These are phyloP conservation scores for Elysia crispata DNA, from an alignment of 2,888 invertebrate genomes.

Conservation along the genomic window DNA sequence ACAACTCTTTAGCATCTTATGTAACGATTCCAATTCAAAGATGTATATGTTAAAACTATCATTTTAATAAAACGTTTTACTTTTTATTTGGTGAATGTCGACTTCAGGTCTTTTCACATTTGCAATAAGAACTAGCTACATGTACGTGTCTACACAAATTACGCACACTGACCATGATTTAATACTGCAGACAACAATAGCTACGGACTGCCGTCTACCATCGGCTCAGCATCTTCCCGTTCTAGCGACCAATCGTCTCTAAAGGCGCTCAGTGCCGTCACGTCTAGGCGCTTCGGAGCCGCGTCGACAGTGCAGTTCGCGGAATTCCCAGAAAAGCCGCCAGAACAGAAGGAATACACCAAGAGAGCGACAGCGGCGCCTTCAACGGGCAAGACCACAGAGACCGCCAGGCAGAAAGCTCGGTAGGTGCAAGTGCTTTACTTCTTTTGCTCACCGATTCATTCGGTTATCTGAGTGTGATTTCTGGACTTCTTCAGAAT, in stretches of 20 bases:
- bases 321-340: conserved; percentile 21
- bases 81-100: too few relatives aligned
- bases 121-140: too few relatives aligned
- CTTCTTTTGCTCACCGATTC: not conserved
- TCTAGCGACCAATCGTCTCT: conserved; percentile 25
- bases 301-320: conserved; percentile 23
- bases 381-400: conserved; percentile 24
- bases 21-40: too few relatives aligned
- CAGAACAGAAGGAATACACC: not conserved
- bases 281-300: conserved; percentile 22
- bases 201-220: conserved; percentile 31
- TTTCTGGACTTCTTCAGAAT: too few relatives aligned
- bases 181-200: conserved; percentile 38
- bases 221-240: conserved; percentile 7
- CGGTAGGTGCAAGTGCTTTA: conserved; percentile 11
- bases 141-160: too few relatives aligned
- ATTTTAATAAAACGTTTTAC: too few relatives aligned
- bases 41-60: too few relatives aligned
- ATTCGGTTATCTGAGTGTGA: too few relatives aligned
- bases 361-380: not conserved
- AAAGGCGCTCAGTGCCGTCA: conserved; percentile 25
- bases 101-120: too few relatives aligned
- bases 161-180: too few relatives aligned
- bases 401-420: conserved; percentile 15
- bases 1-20: too few relatives aligned